Percentiles rank a stretch among this genome's conserved stretches.
phyloP scores from a whole-genome alignment of 2,113 vertebrate species.

The Nannobrachium achirus region DNA sequence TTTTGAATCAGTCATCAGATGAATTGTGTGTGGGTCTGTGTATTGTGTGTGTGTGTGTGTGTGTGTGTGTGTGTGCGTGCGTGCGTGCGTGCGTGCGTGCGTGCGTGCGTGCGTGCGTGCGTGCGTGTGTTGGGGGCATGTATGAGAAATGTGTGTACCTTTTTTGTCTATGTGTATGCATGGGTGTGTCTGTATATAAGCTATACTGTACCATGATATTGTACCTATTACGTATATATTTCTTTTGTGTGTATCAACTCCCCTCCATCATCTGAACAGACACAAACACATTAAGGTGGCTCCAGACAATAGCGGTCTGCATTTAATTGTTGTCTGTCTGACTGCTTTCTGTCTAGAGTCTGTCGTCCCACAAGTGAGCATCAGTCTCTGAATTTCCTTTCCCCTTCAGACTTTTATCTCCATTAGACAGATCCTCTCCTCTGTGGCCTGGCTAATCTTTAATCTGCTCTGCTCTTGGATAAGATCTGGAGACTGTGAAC shows the following conservation, averaged over 20 bases:
- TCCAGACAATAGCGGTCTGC: slow-evolving; percentile 44
- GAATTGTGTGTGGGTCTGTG: slow-evolving; percentile 2
- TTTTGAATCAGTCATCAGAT: not conserved
- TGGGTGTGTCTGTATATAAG: too few relatives aligned
- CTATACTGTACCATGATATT: too few relatives aligned
- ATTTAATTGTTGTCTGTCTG: slow-evolving; percentile 34
- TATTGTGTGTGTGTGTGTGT: slow-evolving; percentile 20
- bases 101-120: slow-evolving; percentile 21
- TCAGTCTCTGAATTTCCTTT: slow-evolving; percentile 5
- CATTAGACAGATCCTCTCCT: slow-evolving; percentile 40
- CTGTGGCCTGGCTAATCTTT: slow-evolving; percentile 19
- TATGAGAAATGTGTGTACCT: too few relatives aligned
- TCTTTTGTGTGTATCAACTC: slow-evolving; percentile 11
- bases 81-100: slow-evolving; percentile 15
- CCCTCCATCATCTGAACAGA: slow-evolving; percentile 26
- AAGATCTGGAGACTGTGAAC: slow-evolving; percentile 44
- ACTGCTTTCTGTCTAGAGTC: not conserved
- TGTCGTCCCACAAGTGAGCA: slow-evolving; percentile 9
- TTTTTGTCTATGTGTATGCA: too few relatives aligned
- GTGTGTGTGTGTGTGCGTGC: slow-evolving; percentile 7
- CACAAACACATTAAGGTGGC: slow-evolving; percentile 21
- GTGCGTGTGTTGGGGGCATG: not conserved
- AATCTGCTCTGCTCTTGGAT: slow-evolving; percentile 38
- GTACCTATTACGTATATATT: too few relatives aligned
- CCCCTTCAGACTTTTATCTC: slow-evolving; percentile 20